Evolutionary conservation across 2,797 vertebrate species (phyloP).

Genomic region (Percopsis omiscomaycus): DNA sequence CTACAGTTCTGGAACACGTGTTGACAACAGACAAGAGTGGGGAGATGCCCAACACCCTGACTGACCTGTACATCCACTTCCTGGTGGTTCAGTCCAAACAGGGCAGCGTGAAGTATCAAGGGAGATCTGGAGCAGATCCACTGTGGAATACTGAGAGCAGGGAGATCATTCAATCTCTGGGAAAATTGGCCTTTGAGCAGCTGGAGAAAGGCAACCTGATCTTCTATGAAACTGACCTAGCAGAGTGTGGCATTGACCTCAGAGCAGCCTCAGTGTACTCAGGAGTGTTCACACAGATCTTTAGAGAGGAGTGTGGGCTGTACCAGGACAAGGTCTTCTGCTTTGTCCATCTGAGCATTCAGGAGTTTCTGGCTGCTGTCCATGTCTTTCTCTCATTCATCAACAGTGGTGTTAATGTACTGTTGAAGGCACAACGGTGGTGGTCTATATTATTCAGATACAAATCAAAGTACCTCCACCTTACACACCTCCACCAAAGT

Average conservation of each 20-base stretch:
- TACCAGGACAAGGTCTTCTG: conserved; percentile 11
- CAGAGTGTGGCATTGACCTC: background rate
- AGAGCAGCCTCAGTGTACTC: conserved; percentile 37
- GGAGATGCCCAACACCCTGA: conserved; percentile 4
- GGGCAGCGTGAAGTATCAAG: background rate
- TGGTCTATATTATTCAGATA: no score
- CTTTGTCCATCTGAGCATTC: conserved; percentile 41
- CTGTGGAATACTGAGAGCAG: conserved; percentile 34
- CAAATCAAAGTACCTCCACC: no score
- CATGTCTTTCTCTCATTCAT: conserved; percentile 23
- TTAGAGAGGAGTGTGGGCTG: accelerated
- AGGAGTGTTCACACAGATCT: conserved; percentile 47
- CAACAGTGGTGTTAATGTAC: background rate
- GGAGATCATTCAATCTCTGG: conserved; percentile 33
- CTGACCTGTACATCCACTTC: background rate
- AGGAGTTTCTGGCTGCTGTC: conserved; percentile 53
- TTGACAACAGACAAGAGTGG: background rate
- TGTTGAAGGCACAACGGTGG: no score
- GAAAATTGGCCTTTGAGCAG: conserved; percentile 40
- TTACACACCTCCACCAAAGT: no score
- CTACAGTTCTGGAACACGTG: background rate
- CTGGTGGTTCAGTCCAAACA: no score
- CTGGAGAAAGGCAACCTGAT: conserved; percentile 31
- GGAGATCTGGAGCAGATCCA: background rate
- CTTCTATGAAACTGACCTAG: conserved; percentile 11